Conservation (phyloP, 2,113 vertebrate genomes). For the Cebus imitator region DNA sequence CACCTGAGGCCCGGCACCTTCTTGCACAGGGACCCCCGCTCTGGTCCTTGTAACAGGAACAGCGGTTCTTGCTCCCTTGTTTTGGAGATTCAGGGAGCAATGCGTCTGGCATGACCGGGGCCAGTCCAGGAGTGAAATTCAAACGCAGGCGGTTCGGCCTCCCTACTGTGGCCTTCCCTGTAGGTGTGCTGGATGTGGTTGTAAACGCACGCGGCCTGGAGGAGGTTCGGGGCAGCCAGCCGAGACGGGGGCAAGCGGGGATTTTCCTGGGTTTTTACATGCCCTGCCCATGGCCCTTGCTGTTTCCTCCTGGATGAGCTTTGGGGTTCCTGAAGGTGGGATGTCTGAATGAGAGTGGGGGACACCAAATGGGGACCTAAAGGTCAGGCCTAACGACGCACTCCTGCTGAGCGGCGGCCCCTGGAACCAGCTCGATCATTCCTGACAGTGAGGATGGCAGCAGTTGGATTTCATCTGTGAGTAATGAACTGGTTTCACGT, state of each 20-base stretch:
- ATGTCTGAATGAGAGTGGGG: too few species aligned
- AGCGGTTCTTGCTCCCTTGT: rapidly evolving
- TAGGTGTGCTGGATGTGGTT: rapidly evolving
- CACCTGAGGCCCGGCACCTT: background rate
- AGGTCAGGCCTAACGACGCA: background rate
- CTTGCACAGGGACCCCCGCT: rapidly evolving
- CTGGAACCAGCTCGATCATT: slow-evolving; percentile 16
- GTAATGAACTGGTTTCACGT: slow-evolving; percentile 65
- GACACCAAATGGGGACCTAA: background rate
- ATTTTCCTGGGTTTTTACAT: background rate
- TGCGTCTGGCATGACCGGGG: rapidly evolving
- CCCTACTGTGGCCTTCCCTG: background rate
- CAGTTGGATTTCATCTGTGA: slow-evolving; percentile 62
- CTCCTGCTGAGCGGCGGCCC: background rate
- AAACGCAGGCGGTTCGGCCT: rapidly evolving
- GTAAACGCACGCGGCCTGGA: rapidly evolving
- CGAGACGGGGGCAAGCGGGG: background rate
- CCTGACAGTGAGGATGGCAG: slow-evolving; percentile 55
- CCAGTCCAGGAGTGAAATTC: too few species aligned
- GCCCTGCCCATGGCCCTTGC: rapidly evolving
- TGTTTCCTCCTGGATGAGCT: rapidly evolving
- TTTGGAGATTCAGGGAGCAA: background rate
- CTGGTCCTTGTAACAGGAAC: background rate
- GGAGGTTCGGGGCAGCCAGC: background rate
- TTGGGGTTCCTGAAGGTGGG: too few species aligned